Conservation (phyloP, 37 sponge, comb jelly and placozoan genomes). For the Agelas oroides region DNA sequence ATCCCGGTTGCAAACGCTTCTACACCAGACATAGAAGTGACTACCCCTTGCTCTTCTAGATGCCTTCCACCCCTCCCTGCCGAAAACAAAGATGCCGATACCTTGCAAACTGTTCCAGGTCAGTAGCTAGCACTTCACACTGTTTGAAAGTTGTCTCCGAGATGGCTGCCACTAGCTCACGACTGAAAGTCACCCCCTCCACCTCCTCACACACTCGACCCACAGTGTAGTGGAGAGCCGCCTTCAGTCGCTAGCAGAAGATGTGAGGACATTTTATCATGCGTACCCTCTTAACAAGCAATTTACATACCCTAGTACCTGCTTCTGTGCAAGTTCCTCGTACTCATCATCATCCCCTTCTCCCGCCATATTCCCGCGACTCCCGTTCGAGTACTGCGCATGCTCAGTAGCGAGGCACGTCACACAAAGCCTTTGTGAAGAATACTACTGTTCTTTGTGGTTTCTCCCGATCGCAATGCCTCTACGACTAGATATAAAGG, state of each 20-base stretch:
- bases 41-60: too few relatives aligned
- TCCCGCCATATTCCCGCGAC: conserved; percentile 5
- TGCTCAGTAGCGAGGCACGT: conserved; percentile 19
- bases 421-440: neutral
- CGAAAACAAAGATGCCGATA: too few relatives aligned
- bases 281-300: too few relatives aligned
- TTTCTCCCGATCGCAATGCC: conserved; percentile 67
- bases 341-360: conserved; percentile 21
- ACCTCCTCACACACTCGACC: conserved; percentile 68
- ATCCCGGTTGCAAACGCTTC: too few relatives aligned
- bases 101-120: conserved; percentile 80
- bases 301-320: neutral
- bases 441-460: neutral
- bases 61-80: too few relatives aligned
- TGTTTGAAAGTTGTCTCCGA: conserved; percentile 67
- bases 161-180: conserved; percentile 64
- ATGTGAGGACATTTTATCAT: too few relatives aligned
- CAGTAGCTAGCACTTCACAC: conserved; percentile 44
- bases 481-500: conserved; percentile 88
- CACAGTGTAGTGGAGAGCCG: conserved; percentile 77
- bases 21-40: too few relatives aligned
- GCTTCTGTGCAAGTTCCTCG: conserved; percentile 28
- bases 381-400: neutral
- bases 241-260: conserved; percentile 72
- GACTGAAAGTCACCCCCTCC: conserved; percentile 29